phyloP scores from a whole-genome alignment of 2,888 invertebrate genomes.

The Nasonia oneida region DNA sequence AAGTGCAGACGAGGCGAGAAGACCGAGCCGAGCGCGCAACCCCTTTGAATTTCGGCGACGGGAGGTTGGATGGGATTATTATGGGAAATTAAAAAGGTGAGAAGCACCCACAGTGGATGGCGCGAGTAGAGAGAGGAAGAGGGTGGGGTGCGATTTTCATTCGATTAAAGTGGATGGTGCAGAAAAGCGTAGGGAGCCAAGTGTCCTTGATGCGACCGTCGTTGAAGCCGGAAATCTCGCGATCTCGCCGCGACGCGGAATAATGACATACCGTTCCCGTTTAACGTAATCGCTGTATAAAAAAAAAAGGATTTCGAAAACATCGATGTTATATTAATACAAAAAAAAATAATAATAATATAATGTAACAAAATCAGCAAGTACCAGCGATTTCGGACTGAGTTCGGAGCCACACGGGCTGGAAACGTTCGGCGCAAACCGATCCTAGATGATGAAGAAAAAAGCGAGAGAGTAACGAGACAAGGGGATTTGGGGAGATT shows the following conservation, averaged over 20 bases:
- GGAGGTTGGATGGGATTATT: conserved; percentile 62
- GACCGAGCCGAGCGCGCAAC: conserved; percentile 57
- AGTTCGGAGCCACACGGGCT: conserved; percentile 78
- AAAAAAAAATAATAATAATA: conserved; percentile 3
- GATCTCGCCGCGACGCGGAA: conserved; percentile 72
- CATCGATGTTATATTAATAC: conserved; percentile 62
- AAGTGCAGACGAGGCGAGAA: not conserved
- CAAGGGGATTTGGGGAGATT: conserved; percentile 55
- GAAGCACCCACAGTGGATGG: conserved; percentile 42
- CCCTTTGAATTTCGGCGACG: conserved; percentile 63
- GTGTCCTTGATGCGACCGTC: conserved; percentile 79
- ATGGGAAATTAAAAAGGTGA: conserved; percentile 56
- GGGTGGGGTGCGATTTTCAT: conserved; percentile 68
- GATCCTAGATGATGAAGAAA: conserved; percentile 74
- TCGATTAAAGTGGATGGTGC: conserved; percentile 74
- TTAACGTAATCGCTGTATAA: conserved; percentile 64
- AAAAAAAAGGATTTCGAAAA: conserved; percentile 58
- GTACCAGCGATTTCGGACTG: conserved; percentile 73
- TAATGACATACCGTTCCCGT: conserved; percentile 59
- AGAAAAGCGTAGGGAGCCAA: conserved; percentile 78
- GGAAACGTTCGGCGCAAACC: conserved; percentile 79
- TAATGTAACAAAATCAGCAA: conserved; percentile 51
- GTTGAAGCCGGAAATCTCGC: conserved; percentile 79
- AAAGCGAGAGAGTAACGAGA: conserved; percentile 66
- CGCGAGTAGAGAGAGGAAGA: not conserved